Evolutionary conservation across 2,113 vertebrate genomes (phyloP), one percentile per base, ranked within the genome.

Genomic region (Labeo rohita): DNA sequence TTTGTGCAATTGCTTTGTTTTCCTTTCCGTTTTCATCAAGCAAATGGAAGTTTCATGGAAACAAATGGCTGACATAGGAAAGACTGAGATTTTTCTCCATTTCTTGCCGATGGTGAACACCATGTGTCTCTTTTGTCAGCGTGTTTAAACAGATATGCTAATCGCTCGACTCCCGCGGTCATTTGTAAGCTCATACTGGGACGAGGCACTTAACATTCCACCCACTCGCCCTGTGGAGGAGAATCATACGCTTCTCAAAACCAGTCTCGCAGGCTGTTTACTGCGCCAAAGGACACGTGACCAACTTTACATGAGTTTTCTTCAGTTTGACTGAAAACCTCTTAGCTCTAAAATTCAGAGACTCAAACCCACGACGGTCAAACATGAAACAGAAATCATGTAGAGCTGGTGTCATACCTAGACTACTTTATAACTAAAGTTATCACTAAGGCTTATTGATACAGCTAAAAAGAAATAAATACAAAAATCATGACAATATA

Each of bases 111-210:
- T 84, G 6, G 23, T 49, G 45, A 45, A 66, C 47, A 6, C 12
- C 11, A 8, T 36, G 47, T 4, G 7, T 56, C 18, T 39, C 39
- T 84, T 79, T 23, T 70, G 47, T 78, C 49, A 13, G 73, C 18
- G 3, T 50, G 23, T 52, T 68, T 68, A 52, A 84, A 54, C 86
- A 65, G 47, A 81, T 80, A 75, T 74, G 77, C 36, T 66, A 81
- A 88, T 84, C 16, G 68, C 8, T 82, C 47, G 13, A 36, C 23
- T 61, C 77, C 76, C 4, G 36, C 72, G 45, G 68, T 73, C 68
- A 56, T 61, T 73, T 61, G 70, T 74, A 70, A 81, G 56, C 70
- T 75, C 68, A 63, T 50, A 75, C 23, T 39, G 43, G 68, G 43
- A 81, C 16, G 39, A 43, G 23, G 15, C 56, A 75, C 18, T 81